phyloP scores from a whole-genome alignment of 2,113 vertebrate genomes.

The Campylomormyrus tamandua region DNA sequence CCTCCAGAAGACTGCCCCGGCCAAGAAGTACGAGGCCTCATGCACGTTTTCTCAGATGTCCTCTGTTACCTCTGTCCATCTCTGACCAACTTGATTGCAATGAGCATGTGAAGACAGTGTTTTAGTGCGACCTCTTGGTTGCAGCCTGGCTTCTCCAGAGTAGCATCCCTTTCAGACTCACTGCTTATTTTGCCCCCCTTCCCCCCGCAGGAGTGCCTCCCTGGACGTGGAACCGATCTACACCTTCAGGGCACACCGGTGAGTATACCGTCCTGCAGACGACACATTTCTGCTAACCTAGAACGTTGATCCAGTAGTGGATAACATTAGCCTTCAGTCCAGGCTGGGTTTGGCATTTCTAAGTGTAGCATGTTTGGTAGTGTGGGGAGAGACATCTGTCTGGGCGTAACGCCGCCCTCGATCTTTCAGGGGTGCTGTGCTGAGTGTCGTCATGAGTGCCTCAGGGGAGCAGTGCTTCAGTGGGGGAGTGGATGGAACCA shows the following conservation, averaged over 20 bases:
- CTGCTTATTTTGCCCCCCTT: constrained; percentile 1
- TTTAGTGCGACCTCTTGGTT: background rate
- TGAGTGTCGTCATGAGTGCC: constrained; percentile 94
- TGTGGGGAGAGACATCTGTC: background rate
- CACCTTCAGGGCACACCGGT: constrained; percentile 96
- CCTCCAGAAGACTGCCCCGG: constrained; percentile 91
- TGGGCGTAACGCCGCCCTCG: background rate
- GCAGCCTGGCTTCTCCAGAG: background rate
- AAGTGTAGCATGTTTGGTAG: background rate
- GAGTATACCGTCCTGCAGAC: constrained; percentile 41
- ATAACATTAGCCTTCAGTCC: background rate
- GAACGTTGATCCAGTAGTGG: background rate
- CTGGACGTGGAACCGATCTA: constrained; percentile 98
- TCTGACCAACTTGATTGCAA: background rate
- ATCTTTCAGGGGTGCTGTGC: constrained; percentile 77
- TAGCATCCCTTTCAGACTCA: background rate
- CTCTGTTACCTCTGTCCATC: background rate
- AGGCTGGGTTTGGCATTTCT: background rate
- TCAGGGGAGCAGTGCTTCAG: constrained; percentile 95
- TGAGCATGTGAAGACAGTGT: background rate
- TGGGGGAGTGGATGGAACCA: constrained; percentile 83
- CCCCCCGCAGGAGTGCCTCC: constrained; percentile 77
- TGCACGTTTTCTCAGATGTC: background rate
- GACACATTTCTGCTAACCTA: background rate
- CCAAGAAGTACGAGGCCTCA: constrained; percentile 80